Evolutionary conservation across 2,888 invertebrate species (phyloP), one percentile per base, ranked within the genome.

Genomic region (Brachyopa scutellaris): DNA sequence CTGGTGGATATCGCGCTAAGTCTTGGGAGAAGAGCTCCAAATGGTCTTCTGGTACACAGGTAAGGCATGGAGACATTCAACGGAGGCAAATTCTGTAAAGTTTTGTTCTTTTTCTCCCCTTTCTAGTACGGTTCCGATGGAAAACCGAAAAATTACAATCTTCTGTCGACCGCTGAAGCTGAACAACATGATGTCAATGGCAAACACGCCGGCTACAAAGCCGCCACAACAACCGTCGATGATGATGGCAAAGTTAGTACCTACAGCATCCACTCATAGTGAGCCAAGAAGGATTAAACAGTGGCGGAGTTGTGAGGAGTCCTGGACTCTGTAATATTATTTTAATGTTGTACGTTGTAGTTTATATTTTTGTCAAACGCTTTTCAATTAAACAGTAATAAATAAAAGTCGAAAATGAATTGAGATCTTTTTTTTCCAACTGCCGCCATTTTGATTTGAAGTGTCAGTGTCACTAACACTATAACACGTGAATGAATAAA

Each of bases 201-300:
- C 29, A 91, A 92, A 85, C 90, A 91, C 17, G 88, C 88, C 7
- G 91, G 91, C 19, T 92, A 90, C 85, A 92, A 92, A 79, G 90
- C 91, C 45, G 92, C 93, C 8, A 91, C 92, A 9, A 92, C 93
- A 9, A 92, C 92, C 1, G 90, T 93, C 8, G 93, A 93, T 85
- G 93, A 94, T 86, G 93, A 94, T 85, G 94, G 94, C 85, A 93
- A 93, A 88, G 86, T 93, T 31, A 91, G 92, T 84, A 92, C 92
- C 84, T 92, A 93, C 88, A 92, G 92, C 82, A 92, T 92, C 23
- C 90, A 90, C 85, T 89, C 90, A 72, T 89, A 88, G 17, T 62
- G 67, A 62, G 47, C 3, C 26, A 7, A 49, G 23, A 19, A 13
- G 23, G n/a, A 9, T n/a, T 33, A 6, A 33, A 17, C 1, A n/a